Percentiles rank a stretch among this genome's conserved stretches.
phyloP scores from a whole-genome alignment of 2,113 vertebrate genomes.

The Grammomys dolichurus region DNA sequence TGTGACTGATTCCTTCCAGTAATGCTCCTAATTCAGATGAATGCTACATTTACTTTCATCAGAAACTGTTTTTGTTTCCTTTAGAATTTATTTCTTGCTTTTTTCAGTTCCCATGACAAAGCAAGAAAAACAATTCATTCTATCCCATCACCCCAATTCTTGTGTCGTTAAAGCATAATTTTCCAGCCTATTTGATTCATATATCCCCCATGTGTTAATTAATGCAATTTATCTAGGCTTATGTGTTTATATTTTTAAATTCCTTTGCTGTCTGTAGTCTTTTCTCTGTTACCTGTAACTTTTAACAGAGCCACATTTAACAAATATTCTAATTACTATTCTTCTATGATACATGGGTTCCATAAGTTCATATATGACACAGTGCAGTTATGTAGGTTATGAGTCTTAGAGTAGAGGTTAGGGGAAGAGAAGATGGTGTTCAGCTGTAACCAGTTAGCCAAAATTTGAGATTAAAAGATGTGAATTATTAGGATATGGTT shows the following conservation, averaged over 20 bases:
- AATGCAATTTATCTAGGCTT: conserved; percentile 18
- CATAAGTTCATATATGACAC: conserved; percentile 18
- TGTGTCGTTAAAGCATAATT: neutral
- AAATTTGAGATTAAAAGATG: neutral
- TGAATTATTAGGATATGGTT: neutral
- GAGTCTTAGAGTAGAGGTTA: neutral
- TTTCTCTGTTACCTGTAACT: neutral
- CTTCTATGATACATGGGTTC: neutral
- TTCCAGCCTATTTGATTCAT: neutral
- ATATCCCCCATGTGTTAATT: neutral
- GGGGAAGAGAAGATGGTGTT: neutral
- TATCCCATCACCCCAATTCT: neutral
- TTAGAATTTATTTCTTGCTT: neutral
- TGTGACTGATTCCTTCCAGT: neutral
- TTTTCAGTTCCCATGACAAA: neutral
- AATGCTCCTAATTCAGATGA: neutral
- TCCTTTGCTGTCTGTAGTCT: neutral
- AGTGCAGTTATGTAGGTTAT: conserved; percentile 1
- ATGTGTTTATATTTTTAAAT: conserved; percentile 15
- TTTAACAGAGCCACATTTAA: conserved; percentile 14
- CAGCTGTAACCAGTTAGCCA: conserved; percentile 6
- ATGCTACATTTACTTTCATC: neutral
- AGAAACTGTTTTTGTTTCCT: neutral
- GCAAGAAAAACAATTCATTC: neutral
- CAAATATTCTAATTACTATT: conserved; percentile 49